Percentiles rank a stretch among this genome's conserved stretches.
These are phyloP conservation scores for Pteria penguin DNA, from an alignment of 2,888 invertebrate genomes.

Conservation along the genomic window DNA sequence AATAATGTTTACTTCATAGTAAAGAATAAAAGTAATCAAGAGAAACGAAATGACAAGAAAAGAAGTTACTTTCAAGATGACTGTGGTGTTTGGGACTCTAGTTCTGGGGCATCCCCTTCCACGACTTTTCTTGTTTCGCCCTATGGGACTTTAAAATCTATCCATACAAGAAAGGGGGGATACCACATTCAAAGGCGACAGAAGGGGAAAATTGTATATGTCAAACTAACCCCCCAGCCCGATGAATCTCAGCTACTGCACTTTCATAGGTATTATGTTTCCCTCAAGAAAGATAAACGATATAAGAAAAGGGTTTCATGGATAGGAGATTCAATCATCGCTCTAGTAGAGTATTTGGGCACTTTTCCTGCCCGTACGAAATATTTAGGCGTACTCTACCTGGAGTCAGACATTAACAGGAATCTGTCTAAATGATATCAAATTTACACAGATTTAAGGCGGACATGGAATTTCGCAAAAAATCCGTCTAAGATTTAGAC, in stretches of 20 bases:
- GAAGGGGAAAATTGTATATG: neutral
- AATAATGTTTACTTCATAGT: conserved; percentile 7
- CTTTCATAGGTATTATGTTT: neutral
- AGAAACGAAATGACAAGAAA: neutral
- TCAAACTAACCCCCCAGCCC: neutral
- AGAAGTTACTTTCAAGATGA: conserved; percentile 10
- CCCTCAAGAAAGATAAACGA: neutral
- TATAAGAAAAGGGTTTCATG: no score
- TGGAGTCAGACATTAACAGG: no score
- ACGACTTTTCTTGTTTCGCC: neutral
- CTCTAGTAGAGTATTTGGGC: conserved; percentile 18
- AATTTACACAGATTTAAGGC: no score
- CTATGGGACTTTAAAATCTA: neutral
- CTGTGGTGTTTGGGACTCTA: conserved; percentile 12
- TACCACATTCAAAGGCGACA: neutral
- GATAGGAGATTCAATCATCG: no score
- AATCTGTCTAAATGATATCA: no score
- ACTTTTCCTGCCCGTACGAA: neutral
- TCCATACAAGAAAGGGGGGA: neutral
- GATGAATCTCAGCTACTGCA: neutral
- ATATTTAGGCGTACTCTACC: no score
- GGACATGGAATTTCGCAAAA: no score
- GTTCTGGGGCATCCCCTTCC: neutral
- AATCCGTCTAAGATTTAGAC: no score
- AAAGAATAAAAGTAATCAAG: neutral